Conservation (phyloP, 1,140 invertebrate species). For the Kradibia gibbosae region DNA sequence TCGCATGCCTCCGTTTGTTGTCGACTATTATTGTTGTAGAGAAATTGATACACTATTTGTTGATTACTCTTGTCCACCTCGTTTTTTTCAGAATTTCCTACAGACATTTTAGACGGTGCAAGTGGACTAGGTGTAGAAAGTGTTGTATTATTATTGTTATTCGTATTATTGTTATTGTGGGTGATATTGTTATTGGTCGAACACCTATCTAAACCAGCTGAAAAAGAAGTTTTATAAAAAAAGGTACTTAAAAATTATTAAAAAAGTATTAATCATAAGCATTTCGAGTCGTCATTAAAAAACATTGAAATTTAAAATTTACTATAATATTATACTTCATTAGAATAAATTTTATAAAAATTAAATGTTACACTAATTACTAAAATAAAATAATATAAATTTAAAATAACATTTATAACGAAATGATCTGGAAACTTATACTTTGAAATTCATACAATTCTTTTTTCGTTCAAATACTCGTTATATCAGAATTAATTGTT, state of each 20-base stretch:
- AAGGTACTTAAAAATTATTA: neutral
- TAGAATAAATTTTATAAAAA: too few relatives aligned
- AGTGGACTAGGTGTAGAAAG: slow-evolving; percentile 67
- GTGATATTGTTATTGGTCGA: slow-evolving; percentile 63
- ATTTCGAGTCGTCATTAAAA: neutral
- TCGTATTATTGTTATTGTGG: slow-evolving; percentile 63
- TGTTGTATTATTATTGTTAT: slow-evolving; percentile 65
- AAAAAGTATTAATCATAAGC: neutral
- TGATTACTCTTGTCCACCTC: slow-evolving; percentile 65
- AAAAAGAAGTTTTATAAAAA: slow-evolving; percentile 46
- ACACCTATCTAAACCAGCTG: slow-evolving; percentile 65
- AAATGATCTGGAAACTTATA: too few relatives aligned
- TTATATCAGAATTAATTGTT: too few relatives aligned
- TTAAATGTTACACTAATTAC: too few relatives aligned
- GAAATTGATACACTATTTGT: slow-evolving; percentile 95
- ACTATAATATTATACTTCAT: too few relatives aligned
- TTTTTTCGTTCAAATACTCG: too few relatives aligned
- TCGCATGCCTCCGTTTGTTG: slow-evolving; percentile 95
- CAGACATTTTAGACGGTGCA: slow-evolving; percentile 62
- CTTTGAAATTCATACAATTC: too few relatives aligned
- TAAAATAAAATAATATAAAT: too few relatives aligned
- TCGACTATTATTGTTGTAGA: slow-evolving; percentile 94
- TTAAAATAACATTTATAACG: too few relatives aligned
- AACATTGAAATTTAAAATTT: too few relatives aligned
- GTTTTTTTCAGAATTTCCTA: slow-evolving; percentile 59